These are phyloP conservation scores for Onychostruthus taczanowskii DNA, from an alignment of 2,113 vertebrate species.

Conservation along the genomic window DNA sequence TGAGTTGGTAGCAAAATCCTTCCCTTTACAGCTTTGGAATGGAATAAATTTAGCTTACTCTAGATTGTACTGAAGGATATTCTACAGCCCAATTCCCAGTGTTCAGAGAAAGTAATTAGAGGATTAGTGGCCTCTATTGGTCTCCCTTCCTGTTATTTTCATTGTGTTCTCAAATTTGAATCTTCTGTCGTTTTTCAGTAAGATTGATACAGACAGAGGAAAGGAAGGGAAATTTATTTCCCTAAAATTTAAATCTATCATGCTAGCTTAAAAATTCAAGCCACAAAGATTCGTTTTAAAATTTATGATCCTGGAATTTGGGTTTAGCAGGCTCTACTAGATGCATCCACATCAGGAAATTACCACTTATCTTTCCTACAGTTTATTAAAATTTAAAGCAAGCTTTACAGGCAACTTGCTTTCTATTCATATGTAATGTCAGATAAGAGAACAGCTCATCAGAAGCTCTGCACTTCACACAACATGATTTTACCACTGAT, in stretches of 20 bases:
- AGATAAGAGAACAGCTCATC: neutral
- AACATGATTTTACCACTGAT: neutral
- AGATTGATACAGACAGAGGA: neutral
- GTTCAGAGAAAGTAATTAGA: constrained; percentile 60
- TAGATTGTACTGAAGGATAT: constrained; percentile 18
- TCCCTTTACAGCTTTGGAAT: constrained; percentile 21
- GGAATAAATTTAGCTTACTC: constrained; percentile 38
- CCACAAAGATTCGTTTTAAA: neutral
- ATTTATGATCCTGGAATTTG: neutral
- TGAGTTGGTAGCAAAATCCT: neutral
- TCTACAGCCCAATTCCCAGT: constrained; percentile 49
- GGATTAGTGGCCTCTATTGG: constrained; percentile 33
- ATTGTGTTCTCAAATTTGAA: constrained; percentile 11
- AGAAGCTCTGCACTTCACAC: neutral
- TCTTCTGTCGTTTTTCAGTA: neutral
- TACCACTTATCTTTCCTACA: neutral
- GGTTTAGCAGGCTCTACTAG: neutral
- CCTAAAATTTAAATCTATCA: constrained; percentile 17
- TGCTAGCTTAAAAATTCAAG: neutral
- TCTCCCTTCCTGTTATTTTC: constrained; percentile 10
- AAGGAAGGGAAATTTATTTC: neutral
- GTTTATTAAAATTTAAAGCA: constrained; percentile 57
- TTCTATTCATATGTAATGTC: neutral
- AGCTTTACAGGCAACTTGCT: constrained; percentile 32
- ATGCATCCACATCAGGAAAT: neutral